Percentiles rank a stretch among this genome's conserved stretches.
Evolutionary conservation across 2,888 invertebrate species (phyloP).

Genomic region (Stenoptilia bipunctidactyla): DNA sequence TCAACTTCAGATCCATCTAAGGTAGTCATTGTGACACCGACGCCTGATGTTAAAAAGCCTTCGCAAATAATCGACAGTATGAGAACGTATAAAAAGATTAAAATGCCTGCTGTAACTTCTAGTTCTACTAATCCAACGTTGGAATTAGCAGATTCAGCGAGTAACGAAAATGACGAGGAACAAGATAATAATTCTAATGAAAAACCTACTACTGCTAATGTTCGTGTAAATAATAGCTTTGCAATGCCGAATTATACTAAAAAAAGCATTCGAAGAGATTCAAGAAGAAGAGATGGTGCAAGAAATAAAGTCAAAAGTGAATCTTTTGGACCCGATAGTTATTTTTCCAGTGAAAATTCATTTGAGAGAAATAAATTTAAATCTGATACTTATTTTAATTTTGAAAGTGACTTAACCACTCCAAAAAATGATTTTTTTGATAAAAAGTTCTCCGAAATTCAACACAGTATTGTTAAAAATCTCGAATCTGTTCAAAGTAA

Average conservation of each 20-base stretch:
- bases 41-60: slow-evolving; percentile 48
- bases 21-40: slow-evolving; percentile 51
- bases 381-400: slow-evolving; percentile 46
- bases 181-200: slow-evolving; percentile 41
- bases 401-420: slow-evolving; percentile 60
- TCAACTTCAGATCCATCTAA: slow-evolving; percentile 32
- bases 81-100: slow-evolving; percentile 46
- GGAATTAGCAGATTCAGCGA: slow-evolving; percentile 28
- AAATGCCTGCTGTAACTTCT: slow-evolving; percentile 36
- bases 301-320: slow-evolving; percentile 40
- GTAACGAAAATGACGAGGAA: slow-evolving; percentile 29
- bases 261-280: slow-evolving; percentile 23
- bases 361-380: slow-evolving; percentile 37
- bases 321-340: slow-evolving; percentile 34
- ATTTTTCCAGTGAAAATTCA: slow-evolving; percentile 28
- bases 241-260: slow-evolving; percentile 58
- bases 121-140: slow-evolving; percentile 22
- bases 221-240: slow-evolving; percentile 65
- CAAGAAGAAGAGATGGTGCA: slow-evolving; percentile 28
- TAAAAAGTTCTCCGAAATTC: slow-evolving; percentile 60
- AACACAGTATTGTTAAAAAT: slow-evolving; percentile 64
- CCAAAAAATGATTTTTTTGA: slow-evolving; percentile 67
- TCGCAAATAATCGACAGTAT: slow-evolving; percentile 51
- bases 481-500: slow-evolving; percentile 44
- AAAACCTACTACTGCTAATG: slow-evolving; percentile 61